Conservation (phyloP, 2,113 vertebrate genomes). For the Cathartes aura region DNA sequence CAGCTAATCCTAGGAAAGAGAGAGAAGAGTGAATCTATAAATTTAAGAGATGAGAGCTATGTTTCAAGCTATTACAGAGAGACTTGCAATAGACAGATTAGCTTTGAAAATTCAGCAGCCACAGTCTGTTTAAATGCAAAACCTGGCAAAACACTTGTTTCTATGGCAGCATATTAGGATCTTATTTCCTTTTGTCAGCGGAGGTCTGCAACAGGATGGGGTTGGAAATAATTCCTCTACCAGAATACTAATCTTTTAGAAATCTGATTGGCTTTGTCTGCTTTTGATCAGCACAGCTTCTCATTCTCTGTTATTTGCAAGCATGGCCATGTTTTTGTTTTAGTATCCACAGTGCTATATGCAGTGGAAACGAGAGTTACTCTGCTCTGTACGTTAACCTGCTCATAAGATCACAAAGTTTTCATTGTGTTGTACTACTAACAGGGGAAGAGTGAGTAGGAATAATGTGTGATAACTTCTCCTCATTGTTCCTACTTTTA, state of each 20-base stretch:
- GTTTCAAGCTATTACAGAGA: neutral
- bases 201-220: neutral
- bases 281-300: neutral
- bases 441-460: neutral
- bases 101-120: constrained; percentile 47
- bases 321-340: neutral
- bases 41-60: neutral
- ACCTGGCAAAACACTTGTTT: neutral
- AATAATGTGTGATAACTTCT: neutral
- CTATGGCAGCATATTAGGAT: neutral
- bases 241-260: neutral
- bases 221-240: neutral
- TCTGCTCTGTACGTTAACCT: neutral
- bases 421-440: neutral
- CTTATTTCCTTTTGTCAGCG: neutral
- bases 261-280: neutral
- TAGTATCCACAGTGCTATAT: neutral
- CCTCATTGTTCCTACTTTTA: neutral
- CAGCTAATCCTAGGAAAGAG: constrained; percentile 24
- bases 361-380: neutral
- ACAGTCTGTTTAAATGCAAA: constrained; percentile 33
- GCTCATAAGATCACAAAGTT: neutral
- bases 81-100: neutral
- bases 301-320: neutral
- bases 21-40: neutral